Conservation (phyloP, 2,113 vertebrate genomes). For the Hylia prasina region DNA sequence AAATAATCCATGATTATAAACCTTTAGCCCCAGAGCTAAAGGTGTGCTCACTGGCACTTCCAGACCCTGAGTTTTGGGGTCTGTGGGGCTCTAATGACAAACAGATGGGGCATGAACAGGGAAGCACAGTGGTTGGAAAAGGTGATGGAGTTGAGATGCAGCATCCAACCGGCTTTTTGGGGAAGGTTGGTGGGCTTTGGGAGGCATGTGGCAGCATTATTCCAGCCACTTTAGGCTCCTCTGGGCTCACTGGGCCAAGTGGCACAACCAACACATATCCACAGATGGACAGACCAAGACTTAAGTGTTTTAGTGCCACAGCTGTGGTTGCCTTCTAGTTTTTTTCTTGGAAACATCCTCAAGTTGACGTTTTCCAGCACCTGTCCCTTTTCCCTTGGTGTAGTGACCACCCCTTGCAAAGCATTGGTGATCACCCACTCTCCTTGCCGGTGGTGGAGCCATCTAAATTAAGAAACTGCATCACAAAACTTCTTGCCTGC, state of each 20-base stretch:
- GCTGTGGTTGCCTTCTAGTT: accelerated
- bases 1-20: not conserved
- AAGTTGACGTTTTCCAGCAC: accelerated
- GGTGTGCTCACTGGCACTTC: accelerated
- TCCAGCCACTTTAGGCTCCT: not conserved
- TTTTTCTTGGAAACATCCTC: not conserved
- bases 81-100: not conserved
- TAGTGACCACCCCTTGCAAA: accelerated
- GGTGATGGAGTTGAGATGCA: not conserved
- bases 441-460: not conserved
- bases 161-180: accelerated
- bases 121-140: not conserved
- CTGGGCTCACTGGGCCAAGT: not conserved
- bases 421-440: accelerated
- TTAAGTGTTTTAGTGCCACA: accelerated
- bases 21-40: not conserved
- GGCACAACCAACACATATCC: not conserved
- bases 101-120: accelerated
- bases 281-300: not conserved
- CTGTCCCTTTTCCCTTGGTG: not conserved
- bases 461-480: not conserved
- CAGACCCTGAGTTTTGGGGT: not conserved
- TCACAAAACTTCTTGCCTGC: not conserved
- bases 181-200: not conserved
- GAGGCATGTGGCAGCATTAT: accelerated